Evolutionary conservation across 2,888 invertebrate species (phyloP).

Genomic region (Parnassius apollo): DNA sequence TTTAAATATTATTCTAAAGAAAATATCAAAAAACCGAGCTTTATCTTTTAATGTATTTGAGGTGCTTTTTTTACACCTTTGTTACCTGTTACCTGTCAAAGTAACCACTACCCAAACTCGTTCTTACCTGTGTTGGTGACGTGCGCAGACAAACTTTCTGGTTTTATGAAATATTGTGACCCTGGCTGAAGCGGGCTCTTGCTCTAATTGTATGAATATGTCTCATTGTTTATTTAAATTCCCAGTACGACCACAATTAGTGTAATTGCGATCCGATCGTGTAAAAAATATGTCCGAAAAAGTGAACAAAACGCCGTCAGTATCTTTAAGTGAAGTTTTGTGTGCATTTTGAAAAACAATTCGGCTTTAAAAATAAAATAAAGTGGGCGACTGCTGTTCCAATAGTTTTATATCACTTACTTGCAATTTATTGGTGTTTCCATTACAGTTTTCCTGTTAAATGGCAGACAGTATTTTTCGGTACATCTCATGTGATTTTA

Average conservation of each 20-base stretch:
- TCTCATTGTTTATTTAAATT: conserved; percentile 16
- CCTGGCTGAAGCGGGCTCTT: no score
- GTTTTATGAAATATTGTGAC: no score
- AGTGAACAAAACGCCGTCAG: conserved; percentile 37
- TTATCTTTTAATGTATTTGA: no score
- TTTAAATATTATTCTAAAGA: no score
- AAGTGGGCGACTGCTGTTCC: conserved; percentile 66
- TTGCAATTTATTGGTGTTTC: conserved; percentile 67
- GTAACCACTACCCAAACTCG: no score
- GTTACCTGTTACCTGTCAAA: no score
- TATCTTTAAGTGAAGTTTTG: conserved; percentile 53
- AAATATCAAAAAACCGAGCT: no score
- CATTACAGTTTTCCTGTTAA: conserved; percentile 64
- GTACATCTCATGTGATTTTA: conserved; percentile 38
- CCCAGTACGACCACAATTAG: neutral
- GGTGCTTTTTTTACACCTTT: no score
- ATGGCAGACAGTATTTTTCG: conserved; percentile 68
- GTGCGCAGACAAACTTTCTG: no score
- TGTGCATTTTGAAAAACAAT: conserved; percentile 57
- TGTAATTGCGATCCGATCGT: neutral
- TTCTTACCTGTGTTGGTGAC: no score
- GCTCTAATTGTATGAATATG: neutral
- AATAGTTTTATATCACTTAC: conserved; percentile 60
- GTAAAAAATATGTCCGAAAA: conserved; percentile 37
- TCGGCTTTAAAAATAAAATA: conserved; percentile 69